Percentiles rank a stretch among this genome's conserved stretches.
These are phyloP conservation scores for Amniataba percoides DNA, from an alignment of 2,797 vertebrate species.

Conservation along the genomic window DNA sequence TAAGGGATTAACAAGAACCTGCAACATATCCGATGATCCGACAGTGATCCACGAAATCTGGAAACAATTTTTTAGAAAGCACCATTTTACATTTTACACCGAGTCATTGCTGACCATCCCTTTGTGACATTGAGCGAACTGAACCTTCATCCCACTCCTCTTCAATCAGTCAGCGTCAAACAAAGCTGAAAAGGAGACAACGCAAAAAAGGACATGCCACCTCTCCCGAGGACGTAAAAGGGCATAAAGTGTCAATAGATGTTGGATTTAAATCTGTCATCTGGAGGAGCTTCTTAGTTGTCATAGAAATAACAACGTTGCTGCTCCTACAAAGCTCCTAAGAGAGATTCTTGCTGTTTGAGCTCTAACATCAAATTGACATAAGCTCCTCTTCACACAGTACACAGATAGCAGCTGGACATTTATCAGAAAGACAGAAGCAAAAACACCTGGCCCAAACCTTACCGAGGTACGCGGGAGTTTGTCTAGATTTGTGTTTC, in stretches of 20 bases:
- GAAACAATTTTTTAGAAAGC: constrained; percentile 59
- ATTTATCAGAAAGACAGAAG: constrained; percentile 25
- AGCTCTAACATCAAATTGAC: constrained; percentile 25
- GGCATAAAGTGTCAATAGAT: constrained; percentile 30
- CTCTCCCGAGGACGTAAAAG: constrained; percentile 13
- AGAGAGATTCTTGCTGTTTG: constrained; percentile 6
- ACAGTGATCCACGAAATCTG: constrained; percentile 58
- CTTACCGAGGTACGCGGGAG: constrained; percentile 12
- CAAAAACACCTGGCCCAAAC: constrained; percentile 22
- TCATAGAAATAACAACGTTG: constrained; percentile 8
- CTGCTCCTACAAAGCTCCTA: constrained; percentile 12
- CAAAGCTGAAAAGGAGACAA: constrained; percentile 11
- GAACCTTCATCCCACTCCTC: constrained; percentile 35
- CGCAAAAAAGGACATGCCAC: constrained; percentile 38
- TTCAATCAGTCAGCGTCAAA: constrained; percentile 30
- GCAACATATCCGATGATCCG: constrained; percentile 55
- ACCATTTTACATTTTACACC: constrained; percentile 34
- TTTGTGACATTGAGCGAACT: constrained; percentile 31
- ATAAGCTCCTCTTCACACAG: constrained; percentile 36
- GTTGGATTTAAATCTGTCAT: constrained; percentile 14
- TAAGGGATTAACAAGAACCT: constrained; percentile 42
- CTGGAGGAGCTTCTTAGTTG: neutral
- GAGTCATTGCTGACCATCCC: constrained; percentile 38
- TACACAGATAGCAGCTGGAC: constrained; percentile 60
- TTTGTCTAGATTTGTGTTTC: constrained; percentile 39